Base-by-base conservation (phyloP, 64 coral and sea anemone genomes). In the Porites australiensis region DNA sequence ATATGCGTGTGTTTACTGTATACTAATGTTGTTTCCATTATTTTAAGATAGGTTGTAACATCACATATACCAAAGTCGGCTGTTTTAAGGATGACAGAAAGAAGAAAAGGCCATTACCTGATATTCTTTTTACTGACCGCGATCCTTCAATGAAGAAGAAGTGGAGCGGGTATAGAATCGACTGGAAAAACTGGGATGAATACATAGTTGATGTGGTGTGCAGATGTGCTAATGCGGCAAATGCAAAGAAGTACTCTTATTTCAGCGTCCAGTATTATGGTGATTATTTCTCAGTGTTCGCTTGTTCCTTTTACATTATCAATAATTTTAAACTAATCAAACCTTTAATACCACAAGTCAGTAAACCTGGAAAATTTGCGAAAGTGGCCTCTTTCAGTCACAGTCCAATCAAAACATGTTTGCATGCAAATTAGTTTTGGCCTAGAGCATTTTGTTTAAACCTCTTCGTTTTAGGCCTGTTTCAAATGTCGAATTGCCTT, bases 191-290 rank as follows among this genome's bases (percentile, higher is more conserved):
- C 50, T 96, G 95, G 95, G 68, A 96, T 53, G 58, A 11, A 13
- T 96, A 96, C 14, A 77, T 96, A 6, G 50, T 64, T 53, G 90
- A 90, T 18, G 44, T 93, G n/a, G 95, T 96, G 8, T 96, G 95
- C 46, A 43, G 95, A 64, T 96, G 95, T 58, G 90, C 95, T 77
- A 72, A 74, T 10, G 89, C 75, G 19, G 85, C 86, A 14, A 66
- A 69, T 8, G 89, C n/a, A 53, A 88, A 92, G 67, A 23, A 58
- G 11, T 92, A 88, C 37, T 12, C 51, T n/a, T 74, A 81, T 53
- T 95, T 95, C 19, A 78, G 90, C 60, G 70, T 96, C 12, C 95
- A 96, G 75, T 72, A 79, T 64, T 96, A 72, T 50, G 95, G 95
- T 96, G 13, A 2, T 70, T 69, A 37, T n/a, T 15, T 13, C 10